Evolutionary conservation across 2,888 invertebrate genomes (phyloP), one percentile per base, ranked within the genome.

Genomic region (Parnassius mnemosyne): DNA sequence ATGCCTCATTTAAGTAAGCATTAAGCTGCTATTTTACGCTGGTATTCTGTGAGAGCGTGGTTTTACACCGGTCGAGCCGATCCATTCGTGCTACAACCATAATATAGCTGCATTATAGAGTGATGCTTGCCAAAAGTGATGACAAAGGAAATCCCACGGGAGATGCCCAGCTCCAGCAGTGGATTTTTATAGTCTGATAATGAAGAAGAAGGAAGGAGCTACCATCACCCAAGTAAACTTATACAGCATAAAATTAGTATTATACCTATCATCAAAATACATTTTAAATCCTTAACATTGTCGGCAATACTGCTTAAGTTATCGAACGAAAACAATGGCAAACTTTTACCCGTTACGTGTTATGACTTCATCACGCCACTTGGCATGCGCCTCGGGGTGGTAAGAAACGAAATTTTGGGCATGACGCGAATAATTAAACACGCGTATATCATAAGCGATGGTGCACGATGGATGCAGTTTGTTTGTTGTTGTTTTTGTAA

Each of bases 281-380:
- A 49, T 49, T 49, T 49, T 7, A 49, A 9, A 49, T 49, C 13
- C 13, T 16, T 49, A 13, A n/a, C 13, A 49, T 13, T 53, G 42
- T 9, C 46, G 20, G n/a, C 34, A 12, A 12, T 16, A 3, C 25
- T 16, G 46, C 10, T 43, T 64, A 47, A 56, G 11, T 49, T 13
- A 25, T 51, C 46, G 54, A 47, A 50, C 12, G 57, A 54, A 58
- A 61, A 67, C 69, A 69, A 68, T 69, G 64, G 65, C 60, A 59
- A 61, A 74, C 79, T 77, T 76, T 77, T 78, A 74, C 76, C 70
- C 53, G 66, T 71, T 78, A 75, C 84, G 81, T 82, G 78, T 60
- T 69, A 71, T 81, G 83, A 84, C 77, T 83, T 71, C 84, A 80
- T 72, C 72, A 63, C n/a, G 13, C 53, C 64, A 68, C 78, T 75